Evolutionary conservation across 2,888 invertebrate species (phyloP).

Genomic region (Hololepta plana): DNA sequence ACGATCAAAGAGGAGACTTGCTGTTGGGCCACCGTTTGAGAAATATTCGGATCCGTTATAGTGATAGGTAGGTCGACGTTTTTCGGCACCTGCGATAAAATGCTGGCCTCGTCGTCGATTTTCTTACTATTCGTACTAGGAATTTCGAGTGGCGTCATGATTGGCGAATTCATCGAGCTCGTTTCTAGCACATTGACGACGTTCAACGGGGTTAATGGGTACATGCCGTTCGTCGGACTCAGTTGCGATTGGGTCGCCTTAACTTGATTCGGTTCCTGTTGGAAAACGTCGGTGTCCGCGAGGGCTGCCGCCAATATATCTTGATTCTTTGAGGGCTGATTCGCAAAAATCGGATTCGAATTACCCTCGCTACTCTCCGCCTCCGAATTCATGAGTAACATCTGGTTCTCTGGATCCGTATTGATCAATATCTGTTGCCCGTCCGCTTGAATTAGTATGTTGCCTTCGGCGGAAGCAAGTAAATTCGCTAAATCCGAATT

Average conservation of each 20-base stretch:
- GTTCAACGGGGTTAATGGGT: slow-evolving; percentile 37
- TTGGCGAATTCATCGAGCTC: slow-evolving; percentile 58
- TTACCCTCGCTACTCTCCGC: slow-evolving; percentile 14
- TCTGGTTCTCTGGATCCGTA: slow-evolving; percentile 21
- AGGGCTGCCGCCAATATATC: slow-evolving; percentile 60
- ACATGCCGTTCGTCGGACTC: slow-evolving; percentile 39
- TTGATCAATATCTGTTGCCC: slow-evolving; percentile 30
- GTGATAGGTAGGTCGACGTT: slow-evolving; percentile 60
- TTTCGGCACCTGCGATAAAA: slow-evolving; percentile 35
- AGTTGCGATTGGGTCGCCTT: slow-evolving; percentile 31
- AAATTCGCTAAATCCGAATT: slow-evolving; percentile 25
- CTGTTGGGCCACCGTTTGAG: slow-evolving; percentile 30
- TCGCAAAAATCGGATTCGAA: slow-evolving; percentile 21
- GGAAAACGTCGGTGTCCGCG: slow-evolving; percentile 57
- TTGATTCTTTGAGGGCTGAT: slow-evolving; percentile 29
- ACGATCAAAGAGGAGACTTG: slow-evolving; percentile 20
- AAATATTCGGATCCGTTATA: slow-evolving; percentile 56
- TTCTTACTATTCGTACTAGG: slow-evolving; percentile 33
- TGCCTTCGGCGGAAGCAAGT: slow-evolving; percentile 24
- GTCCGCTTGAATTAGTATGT: slow-evolving; percentile 26
- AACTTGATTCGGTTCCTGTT: slow-evolving; percentile 30
- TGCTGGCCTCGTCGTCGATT: slow-evolving; percentile 21
- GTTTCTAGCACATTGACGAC: slow-evolving; percentile 53
- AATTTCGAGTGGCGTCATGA: slow-evolving; percentile 65
- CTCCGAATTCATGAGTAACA: slow-evolving; percentile 17